Conservation (phyloP, 64 coral and sea anemone genomes). For the Porites lutea region DNA sequence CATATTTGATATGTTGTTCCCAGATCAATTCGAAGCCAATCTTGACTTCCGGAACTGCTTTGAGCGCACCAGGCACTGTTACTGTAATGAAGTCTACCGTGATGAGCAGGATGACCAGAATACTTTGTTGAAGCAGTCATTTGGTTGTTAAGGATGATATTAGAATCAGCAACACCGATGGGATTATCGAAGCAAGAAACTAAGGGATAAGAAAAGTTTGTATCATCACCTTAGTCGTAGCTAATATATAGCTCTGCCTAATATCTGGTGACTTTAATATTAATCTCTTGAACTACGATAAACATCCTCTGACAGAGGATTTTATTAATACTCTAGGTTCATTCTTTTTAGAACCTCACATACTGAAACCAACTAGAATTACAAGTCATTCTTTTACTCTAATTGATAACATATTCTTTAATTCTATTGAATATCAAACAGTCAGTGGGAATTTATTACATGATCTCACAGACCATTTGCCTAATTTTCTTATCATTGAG, state of each 20-base stretch:
- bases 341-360: constrained; percentile 32
- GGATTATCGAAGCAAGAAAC: neutral
- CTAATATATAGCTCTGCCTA: too few relatives aligned
- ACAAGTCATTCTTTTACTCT: constrained; percentile 25
- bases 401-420: constrained; percentile 73
- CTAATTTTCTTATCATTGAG: constrained; percentile 1
- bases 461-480: neutral
- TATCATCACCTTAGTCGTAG: too few relatives aligned
- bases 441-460: neutral
- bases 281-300: constrained; percentile 60
- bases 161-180: neutral
- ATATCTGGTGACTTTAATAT: constrained; percentile 61
- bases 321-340: constrained; percentile 65
- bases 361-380: constrained; percentile 71
- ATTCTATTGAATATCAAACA: neutral
- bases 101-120: too few relatives aligned
- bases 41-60: too few relatives aligned
- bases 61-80: too few relatives aligned
- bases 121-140: neutral
- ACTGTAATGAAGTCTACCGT: too few relatives aligned
- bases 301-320: constrained; percentile 51
- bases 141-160: neutral
- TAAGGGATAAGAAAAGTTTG: too few relatives aligned
- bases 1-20: too few relatives aligned
- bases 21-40: too few relatives aligned